These are phyloP conservation scores for Falcaria lacertinaria DNA, from an alignment of 2,888 invertebrate species.

Conservation along the genomic window DNA sequence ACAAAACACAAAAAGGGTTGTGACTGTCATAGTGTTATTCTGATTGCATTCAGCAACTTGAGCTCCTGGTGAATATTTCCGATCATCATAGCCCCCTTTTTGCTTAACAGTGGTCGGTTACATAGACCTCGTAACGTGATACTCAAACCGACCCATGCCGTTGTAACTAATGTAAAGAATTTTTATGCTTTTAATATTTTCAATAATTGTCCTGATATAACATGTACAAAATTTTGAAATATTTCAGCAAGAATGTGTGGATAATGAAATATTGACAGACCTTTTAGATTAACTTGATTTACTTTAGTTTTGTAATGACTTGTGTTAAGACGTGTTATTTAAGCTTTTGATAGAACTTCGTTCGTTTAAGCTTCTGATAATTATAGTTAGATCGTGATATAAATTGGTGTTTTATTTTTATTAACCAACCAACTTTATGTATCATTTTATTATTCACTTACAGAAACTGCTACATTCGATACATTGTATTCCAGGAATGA, in stretches of 20 bases:
- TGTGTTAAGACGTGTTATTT: constrained; percentile 43
- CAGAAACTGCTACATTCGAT: neutral
- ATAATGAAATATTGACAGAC: constrained; percentile 18
- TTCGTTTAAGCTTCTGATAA: constrained; percentile 56
- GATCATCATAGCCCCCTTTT: too few relatives aligned
- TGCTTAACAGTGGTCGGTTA: too few relatives aligned
- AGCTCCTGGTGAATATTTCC: too few relatives aligned
- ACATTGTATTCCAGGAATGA: neutral
- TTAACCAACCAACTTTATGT: neutral
- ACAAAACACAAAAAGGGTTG: too few relatives aligned
- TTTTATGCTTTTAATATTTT: too few relatives aligned
- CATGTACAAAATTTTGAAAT: neutral
- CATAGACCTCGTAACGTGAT: too few relatives aligned
- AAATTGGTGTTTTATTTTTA: constrained; percentile 20
- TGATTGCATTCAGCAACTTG: too few relatives aligned
- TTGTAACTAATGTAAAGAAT: too few relatives aligned
- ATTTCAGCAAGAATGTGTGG: constrained; percentile 17
- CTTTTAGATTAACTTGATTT: constrained; percentile 54
- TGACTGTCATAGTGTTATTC: too few relatives aligned
- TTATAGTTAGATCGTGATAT: constrained; percentile 27
- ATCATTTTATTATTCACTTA: neutral
- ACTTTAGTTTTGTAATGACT: constrained; percentile 55
- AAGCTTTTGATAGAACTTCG: constrained; percentile 53
- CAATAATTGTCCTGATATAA: neutral
- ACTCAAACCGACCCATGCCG: too few relatives aligned